Evolutionary conservation across 2,113 vertebrate genomes (phyloP).

Genomic region (Panthera uncia): DNA sequence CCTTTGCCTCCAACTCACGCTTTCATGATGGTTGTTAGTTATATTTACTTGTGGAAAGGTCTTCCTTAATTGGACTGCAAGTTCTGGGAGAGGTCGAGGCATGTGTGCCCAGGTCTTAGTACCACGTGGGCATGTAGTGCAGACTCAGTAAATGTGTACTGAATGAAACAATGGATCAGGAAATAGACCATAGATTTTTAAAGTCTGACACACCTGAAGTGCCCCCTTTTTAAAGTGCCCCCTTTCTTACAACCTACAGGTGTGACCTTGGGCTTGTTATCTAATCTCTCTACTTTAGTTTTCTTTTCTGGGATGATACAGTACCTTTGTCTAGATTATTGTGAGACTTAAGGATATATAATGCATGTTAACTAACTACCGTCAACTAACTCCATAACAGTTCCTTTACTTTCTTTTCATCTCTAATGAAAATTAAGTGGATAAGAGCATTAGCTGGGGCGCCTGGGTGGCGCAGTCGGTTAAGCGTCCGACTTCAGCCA

Average conservation of each 20-base stretch:
- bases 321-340: background rate
- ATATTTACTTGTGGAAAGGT: background rate
- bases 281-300: background rate
- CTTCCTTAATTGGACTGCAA: background rate
- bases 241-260: background rate
- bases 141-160: background rate
- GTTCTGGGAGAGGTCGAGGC: background rate
- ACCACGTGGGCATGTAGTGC: background rate
- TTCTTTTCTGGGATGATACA: background rate
- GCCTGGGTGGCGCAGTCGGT: too few species aligned
- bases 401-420: background rate
- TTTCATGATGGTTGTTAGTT: background rate
- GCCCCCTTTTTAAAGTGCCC: background rate
- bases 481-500: too few species aligned
- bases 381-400: background rate
- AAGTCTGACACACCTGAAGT: background rate
- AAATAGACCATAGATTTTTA: background rate
- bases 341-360: background rate
- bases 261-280: background rate
- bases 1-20: background rate
- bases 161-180: background rate
- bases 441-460: background rate
- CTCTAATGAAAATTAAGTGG: background rate
- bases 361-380: background rate
- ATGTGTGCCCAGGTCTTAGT: background rate